Evolutionary conservation across 2,888 invertebrate species (phyloP).

Genomic region (Philopedon plagiatum): DNA sequence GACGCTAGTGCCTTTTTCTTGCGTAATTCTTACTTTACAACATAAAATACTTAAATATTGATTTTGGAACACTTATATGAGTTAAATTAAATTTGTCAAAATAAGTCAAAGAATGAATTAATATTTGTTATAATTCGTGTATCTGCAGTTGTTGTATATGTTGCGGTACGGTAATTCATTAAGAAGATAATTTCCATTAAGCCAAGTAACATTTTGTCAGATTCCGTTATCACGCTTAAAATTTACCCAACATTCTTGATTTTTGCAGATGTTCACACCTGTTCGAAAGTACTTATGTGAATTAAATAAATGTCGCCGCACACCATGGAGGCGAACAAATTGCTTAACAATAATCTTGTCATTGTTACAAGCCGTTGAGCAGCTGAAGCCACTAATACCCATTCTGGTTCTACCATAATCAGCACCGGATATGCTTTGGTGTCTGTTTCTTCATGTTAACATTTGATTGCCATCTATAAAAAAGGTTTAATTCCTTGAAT

Average conservation of each 20-base stretch:
- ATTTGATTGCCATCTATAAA: slow-evolving; percentile 32
- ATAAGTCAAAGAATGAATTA: not conserved
- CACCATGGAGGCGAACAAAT: slow-evolving; percentile 29
- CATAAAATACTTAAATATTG: too few species aligned
- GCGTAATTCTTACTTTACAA: too few species aligned
- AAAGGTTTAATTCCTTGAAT: slow-evolving; percentile 1
- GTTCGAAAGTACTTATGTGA: slow-evolving; percentile 14
- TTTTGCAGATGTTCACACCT: slow-evolving; percentile 16
- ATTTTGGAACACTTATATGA: too few species aligned
- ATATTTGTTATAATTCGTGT: not conserved
- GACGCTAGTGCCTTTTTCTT: too few species aligned
- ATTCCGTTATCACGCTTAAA: not conserved
- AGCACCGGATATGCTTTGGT: slow-evolving; percentile 39
- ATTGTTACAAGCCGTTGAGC: slow-evolving; percentile 33
- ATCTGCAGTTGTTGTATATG: too few species aligned
- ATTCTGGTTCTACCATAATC: slow-evolving; percentile 32
- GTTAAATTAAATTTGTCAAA: too few species aligned
- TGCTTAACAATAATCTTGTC: slow-evolving; percentile 35
- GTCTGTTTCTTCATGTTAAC: slow-evolving; percentile 31
- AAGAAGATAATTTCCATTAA: too few species aligned
- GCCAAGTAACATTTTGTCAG: not conserved
- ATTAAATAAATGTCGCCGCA: slow-evolving; percentile 27
- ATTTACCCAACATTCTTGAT: not conserved
- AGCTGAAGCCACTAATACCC: slow-evolving; percentile 28
- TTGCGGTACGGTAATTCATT: too few species aligned